phyloP scores from a whole-genome alignment of 2,113 vertebrate genomes.

The Otis tarda region DNA sequence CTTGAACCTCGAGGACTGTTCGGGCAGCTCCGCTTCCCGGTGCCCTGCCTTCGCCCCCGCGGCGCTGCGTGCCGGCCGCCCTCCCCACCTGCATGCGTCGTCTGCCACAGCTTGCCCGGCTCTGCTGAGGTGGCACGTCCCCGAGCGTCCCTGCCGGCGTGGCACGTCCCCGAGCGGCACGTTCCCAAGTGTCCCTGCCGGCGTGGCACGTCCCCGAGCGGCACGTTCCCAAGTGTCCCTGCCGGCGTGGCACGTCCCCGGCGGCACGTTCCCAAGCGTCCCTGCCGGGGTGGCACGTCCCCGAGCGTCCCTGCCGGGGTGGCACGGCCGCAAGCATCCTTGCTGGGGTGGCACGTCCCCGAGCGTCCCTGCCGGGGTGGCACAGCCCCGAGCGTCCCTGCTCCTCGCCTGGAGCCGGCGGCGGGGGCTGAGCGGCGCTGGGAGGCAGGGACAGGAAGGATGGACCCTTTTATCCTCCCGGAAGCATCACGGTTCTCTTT shows the following conservation, averaged over 20 bases:
- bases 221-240: not conserved
- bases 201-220: not conserved
- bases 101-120: not conserved
- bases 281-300: not conserved
- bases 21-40: slow-evolving; percentile 20
- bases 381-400: not conserved
- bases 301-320: not conserved
- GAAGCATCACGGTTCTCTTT: not conserved
- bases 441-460: slow-evolving; percentile 11
- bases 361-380: not conserved
- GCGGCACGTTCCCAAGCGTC: not conserved
- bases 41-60: not conserved
- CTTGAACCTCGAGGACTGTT: slow-evolving; percentile 53
- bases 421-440: not conserved
- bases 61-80: slow-evolving; percentile 4
- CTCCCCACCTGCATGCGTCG: slow-evolving; percentile 65
- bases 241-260: too few relatives aligned
- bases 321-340: not conserved
- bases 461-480: slow-evolving; percentile 39
- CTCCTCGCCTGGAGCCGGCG: not conserved
- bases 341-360: not conserved
- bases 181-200: not conserved
- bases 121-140: not conserved
- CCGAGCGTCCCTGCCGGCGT: not conserved
- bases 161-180: not conserved